These are phyloP conservation scores for Hydractinia echinata DNA, from an alignment of 30 jellyfish, hydroid and myxozoan species.

Conservation along the genomic window DNA sequence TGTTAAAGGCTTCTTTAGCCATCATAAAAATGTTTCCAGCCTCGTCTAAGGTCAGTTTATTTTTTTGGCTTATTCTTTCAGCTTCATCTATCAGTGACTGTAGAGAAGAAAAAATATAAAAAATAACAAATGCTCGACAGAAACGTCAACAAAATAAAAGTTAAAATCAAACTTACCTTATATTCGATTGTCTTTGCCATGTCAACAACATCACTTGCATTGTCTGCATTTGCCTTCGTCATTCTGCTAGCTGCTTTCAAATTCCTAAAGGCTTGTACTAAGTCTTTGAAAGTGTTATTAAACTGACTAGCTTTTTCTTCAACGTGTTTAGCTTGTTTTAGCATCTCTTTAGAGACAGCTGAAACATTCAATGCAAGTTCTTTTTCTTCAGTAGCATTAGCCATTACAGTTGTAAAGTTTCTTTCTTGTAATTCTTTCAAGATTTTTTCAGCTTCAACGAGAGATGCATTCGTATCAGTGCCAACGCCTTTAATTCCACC, in stretches of 20 bases:
- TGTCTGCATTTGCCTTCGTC: conserved; percentile 46
- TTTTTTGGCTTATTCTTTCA: neutral
- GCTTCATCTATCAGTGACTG: conserved; percentile 45
- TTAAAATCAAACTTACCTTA: conserved; percentile 50
- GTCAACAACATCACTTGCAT: conserved; percentile 54
- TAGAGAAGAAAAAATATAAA: neutral
- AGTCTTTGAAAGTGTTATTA: conserved; percentile 34
- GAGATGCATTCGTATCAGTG: conserved; percentile 55
- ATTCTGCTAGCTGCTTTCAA: conserved; percentile 39
- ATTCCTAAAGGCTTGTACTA: conserved; percentile 19
- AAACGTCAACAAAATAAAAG: neutral
- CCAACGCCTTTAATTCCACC: conserved; percentile 48
- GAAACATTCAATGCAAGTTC: conserved; percentile 49
- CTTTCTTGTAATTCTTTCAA: conserved; percentile 51
- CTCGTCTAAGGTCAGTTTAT: conserved; percentile 27
- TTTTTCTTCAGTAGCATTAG: conserved; percentile 38
- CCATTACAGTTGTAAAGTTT: conserved; percentile 46
- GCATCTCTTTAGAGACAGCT: conserved; percentile 45
- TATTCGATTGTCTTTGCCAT: conserved; percentile 42
- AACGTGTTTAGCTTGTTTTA: conserved; percentile 35
- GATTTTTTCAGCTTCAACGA: conserved; percentile 57
- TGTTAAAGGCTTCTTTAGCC: conserved; percentile 48
- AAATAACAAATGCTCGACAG: neutral
- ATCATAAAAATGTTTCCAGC: conserved; percentile 28
- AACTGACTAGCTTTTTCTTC: conserved; percentile 21